phyloP scores from a whole-genome alignment of 2,888 invertebrate species.

The Gymnocheta viridis region DNA sequence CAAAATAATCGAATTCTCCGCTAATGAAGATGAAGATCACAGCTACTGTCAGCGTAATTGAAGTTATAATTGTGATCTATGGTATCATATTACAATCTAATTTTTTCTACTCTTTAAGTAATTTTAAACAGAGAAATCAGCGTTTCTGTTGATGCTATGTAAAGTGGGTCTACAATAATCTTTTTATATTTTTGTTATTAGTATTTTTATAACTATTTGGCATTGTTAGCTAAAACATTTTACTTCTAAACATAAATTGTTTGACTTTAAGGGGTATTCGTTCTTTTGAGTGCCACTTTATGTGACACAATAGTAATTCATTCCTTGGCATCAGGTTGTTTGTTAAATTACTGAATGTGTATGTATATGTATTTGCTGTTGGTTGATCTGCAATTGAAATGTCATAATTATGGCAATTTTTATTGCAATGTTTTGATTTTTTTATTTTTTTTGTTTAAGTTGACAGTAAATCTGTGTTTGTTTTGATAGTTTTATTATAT shows the following conservation, averaged over 20 bases:
- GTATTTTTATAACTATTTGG: background rate
- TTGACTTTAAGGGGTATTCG: slow-evolving; percentile 65
- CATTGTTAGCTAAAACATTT: slow-evolving; percentile 21
- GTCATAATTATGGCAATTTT: slow-evolving; percentile 64
- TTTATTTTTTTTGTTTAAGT: slow-evolving; percentile 12
- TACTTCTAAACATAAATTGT: slow-evolving; percentile 18
- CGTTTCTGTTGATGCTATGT: background rate
- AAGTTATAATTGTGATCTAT: slow-evolving; percentile 74
- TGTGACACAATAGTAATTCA: slow-evolving; percentile 72
- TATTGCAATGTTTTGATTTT: slow-evolving; percentile 11
- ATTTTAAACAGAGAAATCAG: slow-evolving; percentile 69
- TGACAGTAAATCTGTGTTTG: slow-evolving; percentile 30
- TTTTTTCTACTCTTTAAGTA: slow-evolving; percentile 43
- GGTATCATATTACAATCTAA: slow-evolving; percentile 55
- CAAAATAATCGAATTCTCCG: slow-evolving; percentile 78
- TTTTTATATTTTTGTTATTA: slow-evolving; percentile 41
- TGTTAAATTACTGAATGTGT: slow-evolving; percentile 57
- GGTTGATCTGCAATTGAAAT: slow-evolving; percentile 49
- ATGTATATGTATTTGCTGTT: background rate
- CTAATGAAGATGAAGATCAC: slow-evolving; percentile 79
- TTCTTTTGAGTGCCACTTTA: slow-evolving; percentile 73
- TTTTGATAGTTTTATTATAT: slow-evolving; percentile 34
- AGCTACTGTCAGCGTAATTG: slow-evolving; percentile 78
- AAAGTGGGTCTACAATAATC: slow-evolving; percentile 44
- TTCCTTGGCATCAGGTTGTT: slow-evolving; percentile 75